Evolutionary conservation across 2,113 vertebrate genomes (phyloP).

Genomic region (Leucopsar rothschildi): DNA sequence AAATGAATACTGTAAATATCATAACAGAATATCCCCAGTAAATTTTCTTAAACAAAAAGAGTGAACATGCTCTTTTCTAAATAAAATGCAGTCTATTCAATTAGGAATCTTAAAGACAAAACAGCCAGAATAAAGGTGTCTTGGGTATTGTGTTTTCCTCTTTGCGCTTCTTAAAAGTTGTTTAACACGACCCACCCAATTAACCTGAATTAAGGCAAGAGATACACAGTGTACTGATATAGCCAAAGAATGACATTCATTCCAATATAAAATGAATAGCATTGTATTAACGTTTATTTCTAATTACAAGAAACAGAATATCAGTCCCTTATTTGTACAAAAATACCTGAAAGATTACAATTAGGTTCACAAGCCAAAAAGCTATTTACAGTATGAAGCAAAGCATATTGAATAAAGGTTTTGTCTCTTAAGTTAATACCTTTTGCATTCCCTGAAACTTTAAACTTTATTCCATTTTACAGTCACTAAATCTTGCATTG

Average conservation of each 20-base stretch:
- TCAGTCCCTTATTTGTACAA: conserved; percentile 98
- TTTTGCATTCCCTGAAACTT: conserved; percentile 87
- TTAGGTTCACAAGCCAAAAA: conserved; percentile 89
- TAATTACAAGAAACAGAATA: conserved; percentile 97
- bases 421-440: conserved; percentile 80
- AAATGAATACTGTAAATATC: neutral
- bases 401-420: conserved; percentile 85
- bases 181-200: neutral
- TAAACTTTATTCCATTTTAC: conserved; percentile 72
- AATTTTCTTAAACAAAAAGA: neutral
- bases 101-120: neutral
- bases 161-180: neutral
- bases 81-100: neutral
- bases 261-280: conserved; percentile 75
- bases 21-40: neutral
- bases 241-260: conserved; percentile 44
- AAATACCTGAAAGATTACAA: conserved; percentile 98
- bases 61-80: neutral
- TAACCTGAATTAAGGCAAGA: neutral
- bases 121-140: neutral
- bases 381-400: conserved; percentile 91
- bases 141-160: neutral
- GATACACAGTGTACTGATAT: neutral
- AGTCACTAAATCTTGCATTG: conserved; percentile 77
- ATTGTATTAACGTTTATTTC: conserved; percentile 97